Evolutionary conservation across 64 coral and sea anemone species (phyloP).

Genomic region (Acropora tenuis): DNA sequence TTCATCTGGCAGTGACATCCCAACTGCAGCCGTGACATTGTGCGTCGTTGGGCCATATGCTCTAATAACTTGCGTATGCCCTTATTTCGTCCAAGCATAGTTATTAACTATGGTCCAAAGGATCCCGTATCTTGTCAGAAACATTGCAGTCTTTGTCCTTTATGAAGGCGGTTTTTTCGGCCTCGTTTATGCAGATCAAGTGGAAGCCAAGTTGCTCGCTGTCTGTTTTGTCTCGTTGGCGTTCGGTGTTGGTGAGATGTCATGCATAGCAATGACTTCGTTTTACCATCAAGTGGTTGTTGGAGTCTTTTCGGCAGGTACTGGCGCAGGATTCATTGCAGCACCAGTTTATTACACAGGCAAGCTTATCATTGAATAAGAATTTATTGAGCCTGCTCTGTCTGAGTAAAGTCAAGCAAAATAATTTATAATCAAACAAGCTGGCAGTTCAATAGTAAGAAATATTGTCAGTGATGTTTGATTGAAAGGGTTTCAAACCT

Average conservation of each 20-base stretch:
- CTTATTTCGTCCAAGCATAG: too few relatives aligned
- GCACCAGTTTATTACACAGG: conserved; percentile 59
- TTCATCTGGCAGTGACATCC: conserved; percentile 33
- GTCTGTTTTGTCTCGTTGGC: conserved; percentile 37
- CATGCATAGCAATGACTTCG: conserved; percentile 51
- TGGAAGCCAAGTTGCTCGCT: conserved; percentile 29
- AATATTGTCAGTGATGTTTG: too few relatives aligned
- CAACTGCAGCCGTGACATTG: conserved; percentile 41
- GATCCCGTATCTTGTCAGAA: conserved; percentile 31
- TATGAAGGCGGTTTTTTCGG: conserved; percentile 25
- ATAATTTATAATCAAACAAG: too few relatives aligned
- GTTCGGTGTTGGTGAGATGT: conserved; percentile 40
- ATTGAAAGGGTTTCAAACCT: too few relatives aligned
- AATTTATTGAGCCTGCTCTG: too few relatives aligned
- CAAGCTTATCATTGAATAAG: not conserved
- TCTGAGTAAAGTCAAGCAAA: too few relatives aligned
- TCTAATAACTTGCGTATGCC: conserved; percentile 11
- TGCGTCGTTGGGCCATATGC: conserved; percentile 28
- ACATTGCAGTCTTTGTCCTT: conserved; percentile 17
- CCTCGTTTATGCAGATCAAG: not conserved
- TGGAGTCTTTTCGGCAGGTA: conserved; percentile 54
- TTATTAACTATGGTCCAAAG: too few relatives aligned
- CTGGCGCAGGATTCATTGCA: conserved; percentile 34
- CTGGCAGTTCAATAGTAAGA: too few relatives aligned
- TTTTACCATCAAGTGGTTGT: conserved; percentile 40